Evolutionary conservation across 2,113 vertebrate genomes (phyloP).

Genomic region (Gambusia holbrooki): DNA sequence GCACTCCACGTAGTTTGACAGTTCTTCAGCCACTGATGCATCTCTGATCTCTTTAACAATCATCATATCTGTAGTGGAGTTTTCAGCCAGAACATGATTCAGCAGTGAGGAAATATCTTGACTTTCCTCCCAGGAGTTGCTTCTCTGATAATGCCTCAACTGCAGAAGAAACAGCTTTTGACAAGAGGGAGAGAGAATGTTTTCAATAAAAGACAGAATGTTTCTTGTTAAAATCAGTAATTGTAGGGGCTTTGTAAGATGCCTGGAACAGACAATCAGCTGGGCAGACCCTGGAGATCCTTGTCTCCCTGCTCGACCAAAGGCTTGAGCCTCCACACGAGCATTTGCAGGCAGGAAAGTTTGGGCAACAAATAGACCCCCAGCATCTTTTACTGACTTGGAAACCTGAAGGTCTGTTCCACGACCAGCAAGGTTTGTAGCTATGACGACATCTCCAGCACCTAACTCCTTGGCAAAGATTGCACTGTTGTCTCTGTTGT

Average conservation of each 20-base stretch:
- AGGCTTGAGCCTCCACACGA: slow-evolving; percentile 73
- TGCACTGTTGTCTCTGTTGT: slow-evolving; percentile 59
- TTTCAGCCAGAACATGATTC: not conserved
- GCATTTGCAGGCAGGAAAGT: slow-evolving; percentile 72
- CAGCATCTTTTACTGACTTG: slow-evolving; percentile 44
- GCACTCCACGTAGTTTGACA: slow-evolving; percentile 22
- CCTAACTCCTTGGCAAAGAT: slow-evolving; percentile 1
- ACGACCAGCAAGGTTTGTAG: slow-evolving; percentile 69
- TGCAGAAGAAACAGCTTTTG: not conserved
- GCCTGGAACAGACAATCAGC: slow-evolving; percentile 59
- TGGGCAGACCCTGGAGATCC: slow-evolving; percentile 74
- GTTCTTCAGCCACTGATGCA: not conserved
- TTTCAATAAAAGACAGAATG: rapidly evolving
- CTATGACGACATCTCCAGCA: slow-evolving; percentile 62
- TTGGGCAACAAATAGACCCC: slow-evolving; percentile 73
- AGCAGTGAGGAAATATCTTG: not conserved
- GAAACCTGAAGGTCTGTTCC: slow-evolving; percentile 70
- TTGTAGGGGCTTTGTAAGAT: slow-evolving; percentile 34
- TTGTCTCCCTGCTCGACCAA: slow-evolving; percentile 73
- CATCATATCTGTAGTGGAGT: slow-evolving; percentile 17
- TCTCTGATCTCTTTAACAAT: slow-evolving; percentile 49
- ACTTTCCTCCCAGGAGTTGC: not conserved
- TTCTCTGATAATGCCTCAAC: not conserved
- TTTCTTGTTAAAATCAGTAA: not conserved
- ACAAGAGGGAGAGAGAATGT: not conserved